Evolutionary conservation across 2,113 vertebrate genomes (phyloP), one percentile per base, ranked within the genome.

Genomic region (Calcarius ornatus): DNA sequence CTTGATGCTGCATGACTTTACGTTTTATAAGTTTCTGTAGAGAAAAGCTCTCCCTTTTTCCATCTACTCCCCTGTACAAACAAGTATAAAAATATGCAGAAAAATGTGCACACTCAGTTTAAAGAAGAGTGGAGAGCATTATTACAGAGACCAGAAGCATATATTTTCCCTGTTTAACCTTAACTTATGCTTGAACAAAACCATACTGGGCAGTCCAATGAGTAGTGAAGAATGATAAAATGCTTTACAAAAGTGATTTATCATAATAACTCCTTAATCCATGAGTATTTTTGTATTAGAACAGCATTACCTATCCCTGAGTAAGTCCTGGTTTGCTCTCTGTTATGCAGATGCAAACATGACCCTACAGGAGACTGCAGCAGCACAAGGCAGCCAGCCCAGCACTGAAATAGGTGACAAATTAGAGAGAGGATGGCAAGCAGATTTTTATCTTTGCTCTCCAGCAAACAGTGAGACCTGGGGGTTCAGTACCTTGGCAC

Each of bases 161-260:
- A 2, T 10, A 38, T 51, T 57, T 81, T 64, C 37, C 61, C 35
- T 63, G 22, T 48, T 88, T 59, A 81, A 83, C 27, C 35, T 76
- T 30, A 73, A 61, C 7, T 35, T 42, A 5, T 27, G 43, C 51
- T 23, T 57, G 54, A 76, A 56, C 28, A 71, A 68, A 95, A 82
- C 14, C 17, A 17, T 38, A 50, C 9, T 0, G 0, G 6, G 10
- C 83, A 79, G 4, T 28, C 25, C 12, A 6, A 28, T 8, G 31
- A 76, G n/a, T 38, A 47, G 10, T 13, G 42, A 87, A 63, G n/a
- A 81, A 78, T 10, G 19, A 64, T 61, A 43, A 94, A 86, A 77
- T 25, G 19, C 16, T 87, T 94, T 56, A 16, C 35, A 79, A 73
- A 59, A 6, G 10, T 48, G 5, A 78, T 76, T 86, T 68, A 57